These are phyloP conservation scores for Phodopus roborovskii DNA, from an alignment of 2,113 vertebrate species.

Conservation along the genomic window DNA sequence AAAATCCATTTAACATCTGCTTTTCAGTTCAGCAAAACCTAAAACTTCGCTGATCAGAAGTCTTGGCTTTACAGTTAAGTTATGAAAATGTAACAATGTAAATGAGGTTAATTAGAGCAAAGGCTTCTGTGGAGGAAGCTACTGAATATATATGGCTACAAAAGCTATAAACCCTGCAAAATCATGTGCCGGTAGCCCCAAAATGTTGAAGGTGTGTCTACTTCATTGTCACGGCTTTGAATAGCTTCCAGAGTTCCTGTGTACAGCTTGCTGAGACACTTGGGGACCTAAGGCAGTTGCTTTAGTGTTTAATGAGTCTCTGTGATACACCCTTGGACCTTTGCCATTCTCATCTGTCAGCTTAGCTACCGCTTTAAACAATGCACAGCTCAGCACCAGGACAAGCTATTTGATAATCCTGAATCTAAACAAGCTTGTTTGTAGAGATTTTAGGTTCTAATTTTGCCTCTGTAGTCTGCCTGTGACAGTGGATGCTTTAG, in stretches of 20 bases:
- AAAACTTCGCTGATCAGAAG: neutral
- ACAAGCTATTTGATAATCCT: neutral
- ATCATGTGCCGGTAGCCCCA: neutral
- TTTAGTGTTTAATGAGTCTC: constrained; percentile 65
- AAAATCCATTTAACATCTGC: neutral
- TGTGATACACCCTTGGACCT: neutral
- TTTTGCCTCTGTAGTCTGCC: constrained; percentile 27
- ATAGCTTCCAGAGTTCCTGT: constrained; percentile 17
- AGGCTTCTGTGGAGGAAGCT: neutral
- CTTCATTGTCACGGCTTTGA: constrained; percentile 24
- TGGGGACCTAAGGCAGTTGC: neutral
- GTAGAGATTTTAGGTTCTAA: neutral
- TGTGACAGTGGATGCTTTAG: neutral
- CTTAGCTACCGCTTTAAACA: constrained; percentile 34
- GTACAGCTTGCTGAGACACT: constrained; percentile 25
- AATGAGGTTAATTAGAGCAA: neutral
- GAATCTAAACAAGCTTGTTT: constrained; percentile 16
- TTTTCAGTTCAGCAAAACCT: constrained; percentile 20
- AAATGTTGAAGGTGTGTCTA: neutral
- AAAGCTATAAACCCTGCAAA: neutral
- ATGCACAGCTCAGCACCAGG: neutral
- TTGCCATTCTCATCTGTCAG: constrained; percentile 39
- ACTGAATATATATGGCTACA: neutral
- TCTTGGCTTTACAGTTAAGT: neutral
- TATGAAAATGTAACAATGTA: neutral